These are phyloP conservation scores for Pseudorasbora parva DNA, from an alignment of 2,113 vertebrate genomes.

Conservation along the genomic window DNA sequence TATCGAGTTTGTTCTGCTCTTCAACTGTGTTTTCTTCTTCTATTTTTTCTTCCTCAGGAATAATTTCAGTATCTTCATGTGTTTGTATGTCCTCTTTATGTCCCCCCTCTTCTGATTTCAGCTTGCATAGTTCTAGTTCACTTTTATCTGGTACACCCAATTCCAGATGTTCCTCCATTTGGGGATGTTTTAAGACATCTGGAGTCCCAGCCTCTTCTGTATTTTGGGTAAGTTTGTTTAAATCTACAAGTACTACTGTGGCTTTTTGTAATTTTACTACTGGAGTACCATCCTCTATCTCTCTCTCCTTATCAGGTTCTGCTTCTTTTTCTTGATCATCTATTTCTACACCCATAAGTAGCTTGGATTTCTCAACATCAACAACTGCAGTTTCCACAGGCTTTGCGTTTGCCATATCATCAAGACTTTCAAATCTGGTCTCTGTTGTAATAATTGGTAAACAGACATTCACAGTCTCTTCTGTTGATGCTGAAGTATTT, in stretches of 20 bases:
- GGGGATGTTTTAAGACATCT: background rate
- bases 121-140: background rate
- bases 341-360: background rate
- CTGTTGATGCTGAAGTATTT: constrained; percentile 1
- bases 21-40: constrained; percentile 11
- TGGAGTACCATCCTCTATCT: background rate
- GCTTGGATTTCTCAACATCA: background rate
- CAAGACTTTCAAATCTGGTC: background rate
- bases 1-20: background rate
- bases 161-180: background rate
- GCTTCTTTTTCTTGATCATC: background rate
- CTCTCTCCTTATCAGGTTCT: background rate
- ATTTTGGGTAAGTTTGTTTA: background rate
- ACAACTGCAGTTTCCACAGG: background rate
- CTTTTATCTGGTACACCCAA: background rate
- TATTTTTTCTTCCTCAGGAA: background rate
- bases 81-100: background rate
- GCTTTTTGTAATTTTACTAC: background rate
- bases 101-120: background rate
- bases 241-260: background rate
- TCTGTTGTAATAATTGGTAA: background rate
- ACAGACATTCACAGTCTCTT: background rate
- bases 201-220: background rate
- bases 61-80: background rate
- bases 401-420: background rate